Percentiles rank a stretch among this genome's conserved stretches.
Evolutionary conservation across 2,888 invertebrate species (phyloP).

Genomic region (Archips crataeganus): DNA sequence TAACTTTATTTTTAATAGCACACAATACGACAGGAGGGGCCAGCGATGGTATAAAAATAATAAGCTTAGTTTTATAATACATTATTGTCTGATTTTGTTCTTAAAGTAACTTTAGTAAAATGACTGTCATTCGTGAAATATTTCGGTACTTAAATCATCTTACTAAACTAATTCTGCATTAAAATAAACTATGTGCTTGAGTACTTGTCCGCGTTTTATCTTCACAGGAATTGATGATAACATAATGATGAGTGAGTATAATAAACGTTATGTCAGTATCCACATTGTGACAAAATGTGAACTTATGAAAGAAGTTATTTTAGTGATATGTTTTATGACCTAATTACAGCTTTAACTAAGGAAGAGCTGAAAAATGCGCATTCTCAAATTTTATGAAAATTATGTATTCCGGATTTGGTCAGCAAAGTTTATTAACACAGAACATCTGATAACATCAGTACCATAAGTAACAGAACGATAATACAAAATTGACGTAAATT

Average conservation of each 20-base stretch:
- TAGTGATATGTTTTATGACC: not conserved
- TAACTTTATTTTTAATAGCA: no score
- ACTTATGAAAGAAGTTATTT: slow-evolving; percentile 37
- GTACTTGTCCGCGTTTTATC: slow-evolving; percentile 80
- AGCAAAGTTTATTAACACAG: not conserved
- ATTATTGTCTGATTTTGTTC: not conserved
- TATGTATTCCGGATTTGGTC: not conserved
- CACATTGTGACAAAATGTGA: slow-evolving; percentile 84
- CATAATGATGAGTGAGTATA: slow-evolving; percentile 67
- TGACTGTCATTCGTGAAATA: not conserved
- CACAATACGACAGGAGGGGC: not conserved
- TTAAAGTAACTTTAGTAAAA: not conserved
- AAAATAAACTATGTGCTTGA: slow-evolving; percentile 7
- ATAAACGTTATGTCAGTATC: slow-evolving; percentile 66
- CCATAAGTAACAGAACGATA: not conserved
- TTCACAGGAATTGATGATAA: slow-evolving; percentile 83
- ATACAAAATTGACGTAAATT: no score
- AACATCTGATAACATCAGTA: no score
- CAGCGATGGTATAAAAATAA: not conserved
- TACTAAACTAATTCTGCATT: not conserved
- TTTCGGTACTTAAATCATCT: not conserved
- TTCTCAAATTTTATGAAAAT: not conserved
- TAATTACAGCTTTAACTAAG: not conserved
- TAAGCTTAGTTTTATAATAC: not conserved
- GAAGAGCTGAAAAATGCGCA: not conserved